Evolutionary conservation across 2,888 invertebrate genomes (phyloP).

Genomic region (Nephrotoma appendiculata): DNA sequence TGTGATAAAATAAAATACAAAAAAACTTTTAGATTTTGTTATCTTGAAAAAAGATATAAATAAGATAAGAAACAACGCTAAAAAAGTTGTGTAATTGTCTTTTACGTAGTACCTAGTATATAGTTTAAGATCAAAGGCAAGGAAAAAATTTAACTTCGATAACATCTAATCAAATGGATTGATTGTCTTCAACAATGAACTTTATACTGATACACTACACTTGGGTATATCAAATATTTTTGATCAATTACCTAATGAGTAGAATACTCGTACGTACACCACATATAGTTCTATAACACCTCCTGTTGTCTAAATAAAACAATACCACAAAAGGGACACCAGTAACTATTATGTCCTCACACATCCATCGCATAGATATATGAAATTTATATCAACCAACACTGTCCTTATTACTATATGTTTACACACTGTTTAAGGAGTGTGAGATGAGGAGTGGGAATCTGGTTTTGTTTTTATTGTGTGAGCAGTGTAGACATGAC

Average conservation of each 20-base stretch:
- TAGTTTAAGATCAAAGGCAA: background rate
- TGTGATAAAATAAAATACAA: background rate
- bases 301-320: background rate
- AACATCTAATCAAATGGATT: background rate
- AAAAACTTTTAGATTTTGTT: background rate
- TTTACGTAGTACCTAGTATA: background rate
- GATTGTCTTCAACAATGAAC: background rate
- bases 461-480: background rate
- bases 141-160: background rate
- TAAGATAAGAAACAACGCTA: background rate
- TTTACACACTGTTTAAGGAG: background rate
- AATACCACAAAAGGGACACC: background rate
- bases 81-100: background rate
- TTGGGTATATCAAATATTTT: background rate
- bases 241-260: background rate
- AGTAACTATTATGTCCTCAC: background rate
- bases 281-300: background rate
- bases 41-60: background rate
- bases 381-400: background rate
- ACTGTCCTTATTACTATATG: background rate
- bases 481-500: background rate
- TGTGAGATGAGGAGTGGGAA: background rate
- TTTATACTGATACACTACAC: background rate
- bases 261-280: background rate
- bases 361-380: background rate